Percentiles rank a stretch among this genome's conserved stretches.
These are phyloP conservation scores for Euglossa dilemma DNA, from an alignment of 1,140 invertebrate species.

Conservation along the genomic window DNA sequence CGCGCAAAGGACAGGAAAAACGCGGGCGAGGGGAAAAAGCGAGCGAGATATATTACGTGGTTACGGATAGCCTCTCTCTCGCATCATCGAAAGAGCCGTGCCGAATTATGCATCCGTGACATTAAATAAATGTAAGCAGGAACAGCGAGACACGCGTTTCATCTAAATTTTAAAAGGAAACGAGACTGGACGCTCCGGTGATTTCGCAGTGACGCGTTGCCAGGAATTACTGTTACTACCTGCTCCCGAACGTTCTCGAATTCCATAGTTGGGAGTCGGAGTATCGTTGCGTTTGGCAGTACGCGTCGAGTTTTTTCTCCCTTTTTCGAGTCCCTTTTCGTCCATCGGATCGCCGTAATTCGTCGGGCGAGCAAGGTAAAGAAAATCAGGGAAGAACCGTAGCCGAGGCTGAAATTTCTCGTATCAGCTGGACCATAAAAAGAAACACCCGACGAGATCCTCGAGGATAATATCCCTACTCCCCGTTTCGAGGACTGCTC, in stretches of 20 bases:
- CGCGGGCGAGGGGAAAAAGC: not conserved
- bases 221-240: not conserved
- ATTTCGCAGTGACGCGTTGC: not conserved
- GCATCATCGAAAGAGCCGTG: not conserved
- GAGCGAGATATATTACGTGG: not conserved
- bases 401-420: too few species aligned
- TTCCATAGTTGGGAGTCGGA: not conserved
- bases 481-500: not conserved
- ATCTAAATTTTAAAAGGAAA: conserved; percentile 29
- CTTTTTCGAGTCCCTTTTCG: too few species aligned
- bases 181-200: not conserved
- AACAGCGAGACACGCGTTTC: not conserved
- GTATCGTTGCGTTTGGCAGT: not conserved
- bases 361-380: too few species aligned
- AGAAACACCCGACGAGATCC: not conserved
- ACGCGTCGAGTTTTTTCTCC: not conserved
- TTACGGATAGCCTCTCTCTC: not conserved
- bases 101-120: conserved; percentile 29
- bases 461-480: not conserved
- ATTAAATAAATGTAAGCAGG: conserved; percentile 7
- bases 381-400: too few species aligned
- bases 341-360: too few species aligned
- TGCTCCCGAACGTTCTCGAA: not conserved
- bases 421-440: too few species aligned
- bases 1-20: not conserved